Conservation (phyloP, 2,888 invertebrate genomes). For the Microplitis deprimator region DNA sequence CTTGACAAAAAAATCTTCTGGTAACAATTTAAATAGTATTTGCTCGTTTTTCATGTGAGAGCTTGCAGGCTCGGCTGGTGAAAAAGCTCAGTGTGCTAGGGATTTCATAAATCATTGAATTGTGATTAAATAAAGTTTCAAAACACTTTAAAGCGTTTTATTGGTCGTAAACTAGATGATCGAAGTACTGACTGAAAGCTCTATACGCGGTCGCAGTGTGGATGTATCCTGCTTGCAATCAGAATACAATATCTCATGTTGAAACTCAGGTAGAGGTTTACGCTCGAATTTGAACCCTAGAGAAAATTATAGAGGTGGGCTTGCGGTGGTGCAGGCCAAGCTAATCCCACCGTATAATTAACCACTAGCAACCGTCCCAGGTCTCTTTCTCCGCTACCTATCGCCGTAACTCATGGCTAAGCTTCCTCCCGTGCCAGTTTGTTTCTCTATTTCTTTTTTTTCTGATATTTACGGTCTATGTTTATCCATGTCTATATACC, state of each 20-base stretch:
- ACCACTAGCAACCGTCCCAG: slow-evolving; percentile 64
- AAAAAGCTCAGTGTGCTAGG: too few relatives aligned
- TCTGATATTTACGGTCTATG: background rate
- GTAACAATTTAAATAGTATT: too few relatives aligned
- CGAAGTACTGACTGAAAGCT: too few relatives aligned
- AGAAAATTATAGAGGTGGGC: slow-evolving; percentile 67
- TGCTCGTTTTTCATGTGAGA: too few relatives aligned
- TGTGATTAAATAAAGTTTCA: too few relatives aligned
- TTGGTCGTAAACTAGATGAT: too few relatives aligned
- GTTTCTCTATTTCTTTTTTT: slow-evolving; percentile 18
- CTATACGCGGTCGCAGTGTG: slow-evolving; percentile 4
- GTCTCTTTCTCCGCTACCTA: slow-evolving; percentile 34
- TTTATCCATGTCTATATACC: background rate
- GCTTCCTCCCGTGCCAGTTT: slow-evolving; percentile 56
- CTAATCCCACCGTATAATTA: slow-evolving; percentile 70
- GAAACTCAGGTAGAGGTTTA: slow-evolving; percentile 51
- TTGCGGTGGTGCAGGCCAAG: slow-evolving; percentile 60
- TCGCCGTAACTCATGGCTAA: slow-evolving; percentile 65
- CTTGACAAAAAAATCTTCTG: too few relatives aligned
- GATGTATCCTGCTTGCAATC: slow-evolving; percentile 46
- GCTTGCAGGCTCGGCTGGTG: too few relatives aligned
- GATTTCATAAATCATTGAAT: too few relatives aligned
- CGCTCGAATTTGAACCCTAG: slow-evolving; percentile 63
- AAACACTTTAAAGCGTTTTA: too few relatives aligned
- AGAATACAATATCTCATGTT: slow-evolving; percentile 52